These are phyloP conservation scores for Simalia tracyae DNA, from an alignment of 2,797 vertebrate genomes.

Conservation along the genomic window DNA sequence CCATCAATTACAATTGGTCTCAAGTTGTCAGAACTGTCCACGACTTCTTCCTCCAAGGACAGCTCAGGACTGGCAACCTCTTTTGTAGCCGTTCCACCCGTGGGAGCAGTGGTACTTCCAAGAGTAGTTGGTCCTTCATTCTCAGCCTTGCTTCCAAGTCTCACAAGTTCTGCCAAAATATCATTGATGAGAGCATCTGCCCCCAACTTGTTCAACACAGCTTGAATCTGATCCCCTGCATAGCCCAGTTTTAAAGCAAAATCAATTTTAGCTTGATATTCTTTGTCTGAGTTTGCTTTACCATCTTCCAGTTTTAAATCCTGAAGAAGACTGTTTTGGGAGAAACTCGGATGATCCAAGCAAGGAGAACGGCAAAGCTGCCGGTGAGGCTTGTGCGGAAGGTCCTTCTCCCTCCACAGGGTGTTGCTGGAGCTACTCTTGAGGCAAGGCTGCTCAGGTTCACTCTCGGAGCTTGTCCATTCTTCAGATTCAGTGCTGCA, in stretches of 20 bases:
- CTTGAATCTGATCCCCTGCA: slow-evolving; percentile 91
- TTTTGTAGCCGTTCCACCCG: slow-evolving; percentile 77
- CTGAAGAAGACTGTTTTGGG: slow-evolving; percentile 87
- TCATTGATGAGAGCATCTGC: slow-evolving; percentile 93
- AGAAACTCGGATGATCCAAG: slow-evolving; percentile 94
- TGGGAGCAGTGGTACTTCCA: slow-evolving; percentile 50
- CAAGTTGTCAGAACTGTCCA: slow-evolving; percentile 89
- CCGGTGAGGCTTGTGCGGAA: slow-evolving; percentile 85
- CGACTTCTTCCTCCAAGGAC: slow-evolving; percentile 90
- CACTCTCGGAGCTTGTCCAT: slow-evolving; percentile 91
- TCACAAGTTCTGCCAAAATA: slow-evolving; percentile 92
- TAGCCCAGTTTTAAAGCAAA: slow-evolving; percentile 98
- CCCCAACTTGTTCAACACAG: slow-evolving; percentile 91
- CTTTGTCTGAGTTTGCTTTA: slow-evolving; percentile 78
- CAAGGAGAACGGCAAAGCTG: slow-evolving; percentile 96
- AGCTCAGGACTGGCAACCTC: slow-evolving; percentile 87
- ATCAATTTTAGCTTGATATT: slow-evolving; percentile 97
- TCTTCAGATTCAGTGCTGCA: slow-evolving; percentile 84
- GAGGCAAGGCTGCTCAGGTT: slow-evolving; percentile 77
- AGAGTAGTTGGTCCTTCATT: slow-evolving; percentile 81
- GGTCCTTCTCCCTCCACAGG: slow-evolving; percentile 79
- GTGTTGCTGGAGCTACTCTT: slow-evolving; percentile 53
- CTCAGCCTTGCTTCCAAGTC: slow-evolving; percentile 93
- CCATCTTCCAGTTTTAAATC: slow-evolving; percentile 81
- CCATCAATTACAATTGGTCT: slow-evolving; percentile 96